phyloP scores from a whole-genome alignment of 2,888 invertebrate genomes.

The Charanyca ferruginea region DNA sequence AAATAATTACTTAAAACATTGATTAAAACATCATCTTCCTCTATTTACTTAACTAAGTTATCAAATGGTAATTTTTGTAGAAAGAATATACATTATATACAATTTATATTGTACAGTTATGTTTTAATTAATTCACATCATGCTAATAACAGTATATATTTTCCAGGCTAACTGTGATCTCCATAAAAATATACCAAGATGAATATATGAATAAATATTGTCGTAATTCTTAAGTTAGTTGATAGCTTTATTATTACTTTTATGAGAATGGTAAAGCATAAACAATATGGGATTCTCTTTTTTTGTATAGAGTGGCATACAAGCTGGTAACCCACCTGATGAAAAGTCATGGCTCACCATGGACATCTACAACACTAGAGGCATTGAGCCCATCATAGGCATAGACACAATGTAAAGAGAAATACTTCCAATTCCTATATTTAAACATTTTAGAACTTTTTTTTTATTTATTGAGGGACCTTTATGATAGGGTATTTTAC shows the following conservation, averaged over 20 bases:
- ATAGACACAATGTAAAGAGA: neutral
- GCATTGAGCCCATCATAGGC: too few species aligned
- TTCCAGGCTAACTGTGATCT: conserved; percentile 44
- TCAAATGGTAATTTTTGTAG: neutral
- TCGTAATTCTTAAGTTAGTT: neutral
- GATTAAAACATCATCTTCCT: conserved; percentile 2
- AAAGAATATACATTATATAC: neutral
- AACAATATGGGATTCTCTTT: neutral
- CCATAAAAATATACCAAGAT: conserved; percentile 24
- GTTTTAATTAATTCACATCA: conserved; percentile 34
- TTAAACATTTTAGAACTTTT: neutral
- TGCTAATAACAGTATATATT: conserved; percentile 34
- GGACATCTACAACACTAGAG: neutral
- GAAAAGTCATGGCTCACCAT: neutral
- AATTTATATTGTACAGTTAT: conserved; percentile 24
- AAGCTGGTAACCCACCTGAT: neutral
- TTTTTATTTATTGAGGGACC: too few species aligned
- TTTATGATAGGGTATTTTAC: too few species aligned
- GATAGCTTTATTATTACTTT: conserved; percentile 11
- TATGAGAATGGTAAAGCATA: neutral
- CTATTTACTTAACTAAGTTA: neutral
- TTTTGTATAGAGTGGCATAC: neutral
- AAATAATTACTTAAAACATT: neutral
- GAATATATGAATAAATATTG: conserved; percentile 47
- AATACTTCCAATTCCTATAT: neutral